Base-by-base conservation (phyloP, 2,113 vertebrate species). In the Oncorhynchus kisutch region DNA sequence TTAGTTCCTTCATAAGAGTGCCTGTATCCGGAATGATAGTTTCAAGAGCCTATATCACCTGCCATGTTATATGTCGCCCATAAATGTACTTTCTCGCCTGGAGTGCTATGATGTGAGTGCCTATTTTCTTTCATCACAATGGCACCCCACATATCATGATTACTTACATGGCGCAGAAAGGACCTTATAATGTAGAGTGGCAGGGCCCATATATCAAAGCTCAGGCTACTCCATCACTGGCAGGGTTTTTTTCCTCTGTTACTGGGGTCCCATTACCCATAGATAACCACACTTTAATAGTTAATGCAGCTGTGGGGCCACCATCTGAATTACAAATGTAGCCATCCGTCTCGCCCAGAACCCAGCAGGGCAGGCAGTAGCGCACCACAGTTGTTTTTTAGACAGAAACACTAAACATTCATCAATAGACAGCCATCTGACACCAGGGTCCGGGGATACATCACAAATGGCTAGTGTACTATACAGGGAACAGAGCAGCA, bases 261-360 rank as follows among this genome's bases (percentile, higher is more conserved):
- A 73, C 83, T 80, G 85, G 88, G 81, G 31, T 84, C 78, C 79
- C 80, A 86, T 88, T 90, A 89, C 88, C 87, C 82, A 72, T 77
- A 86, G 88, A 90, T 85, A 92, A 91, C 90, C 89, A 89, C 88
- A 84, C 85, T 85, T 93, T 78, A 93, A 93, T 93, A 93, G 91
- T 92, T 93, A 93, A 93, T 92, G 91, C 80, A 78, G 85, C 88
- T 70, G 72, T 73, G 81, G 82, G 80, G 76, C 70, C 75, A 86
- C 86, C 85, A 54, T 84, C 89, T 90, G 89, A 88, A 91, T 93
- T 83, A 84, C 88, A 89, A 90, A 92, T 89, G 80, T 79, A 81
- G 77, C 86, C 81, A 91, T 92, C 89, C 71, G 77, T 91, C 90
- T 91, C 77, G 73, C 83, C 82, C 24, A 66, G 80, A 84, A 75